A percentile compares a stretch with the other conserved stretches of the same genome.
phyloP scores from a whole-genome alignment of 2,113 vertebrate species.

The Colius striatus region DNA sequence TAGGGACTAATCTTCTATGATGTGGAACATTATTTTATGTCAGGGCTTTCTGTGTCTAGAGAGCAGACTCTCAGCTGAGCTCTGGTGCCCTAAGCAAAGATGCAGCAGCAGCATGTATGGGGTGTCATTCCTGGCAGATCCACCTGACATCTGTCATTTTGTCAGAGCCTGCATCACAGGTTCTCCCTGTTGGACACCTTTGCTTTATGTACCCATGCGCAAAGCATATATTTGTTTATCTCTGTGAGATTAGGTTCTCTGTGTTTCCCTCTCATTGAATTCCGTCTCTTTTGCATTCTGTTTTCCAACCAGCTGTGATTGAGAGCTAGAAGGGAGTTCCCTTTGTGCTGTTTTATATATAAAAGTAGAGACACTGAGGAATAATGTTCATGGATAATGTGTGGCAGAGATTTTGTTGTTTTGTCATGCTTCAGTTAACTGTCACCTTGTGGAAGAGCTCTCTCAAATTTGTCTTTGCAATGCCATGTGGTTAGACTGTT shows the following conservation, averaged over 20 bases:
- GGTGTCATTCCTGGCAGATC: neutral
- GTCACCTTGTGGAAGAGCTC: neutral
- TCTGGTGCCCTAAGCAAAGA: neutral
- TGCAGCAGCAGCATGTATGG: neutral
- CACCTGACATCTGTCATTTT: neutral
- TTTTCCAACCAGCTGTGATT: neutral
- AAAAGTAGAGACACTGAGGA: neutral
- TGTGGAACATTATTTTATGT: rapidly evolving
- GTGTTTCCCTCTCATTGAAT: neutral
- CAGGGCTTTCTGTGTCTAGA: neutral
- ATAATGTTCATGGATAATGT: neutral
- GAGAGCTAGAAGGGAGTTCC: neutral
- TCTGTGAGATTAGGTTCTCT: neutral
- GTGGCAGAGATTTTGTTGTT: neutral
- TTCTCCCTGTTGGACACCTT: neutral
- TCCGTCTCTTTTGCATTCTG: neutral
- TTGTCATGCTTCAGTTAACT: neutral
- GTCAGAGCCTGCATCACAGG: neutral
- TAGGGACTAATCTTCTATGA: neutral
- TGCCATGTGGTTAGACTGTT: neutral
- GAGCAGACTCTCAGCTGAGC: neutral
- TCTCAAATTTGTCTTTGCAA: neutral
- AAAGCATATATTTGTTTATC: neutral
- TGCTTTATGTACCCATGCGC: neutral
- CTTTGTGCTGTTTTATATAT: neutral